Evolutionary conservation across 2,888 invertebrate species (phyloP), one percentile per base, ranked within the genome.

Genomic region (Cynaeus angustus): DNA sequence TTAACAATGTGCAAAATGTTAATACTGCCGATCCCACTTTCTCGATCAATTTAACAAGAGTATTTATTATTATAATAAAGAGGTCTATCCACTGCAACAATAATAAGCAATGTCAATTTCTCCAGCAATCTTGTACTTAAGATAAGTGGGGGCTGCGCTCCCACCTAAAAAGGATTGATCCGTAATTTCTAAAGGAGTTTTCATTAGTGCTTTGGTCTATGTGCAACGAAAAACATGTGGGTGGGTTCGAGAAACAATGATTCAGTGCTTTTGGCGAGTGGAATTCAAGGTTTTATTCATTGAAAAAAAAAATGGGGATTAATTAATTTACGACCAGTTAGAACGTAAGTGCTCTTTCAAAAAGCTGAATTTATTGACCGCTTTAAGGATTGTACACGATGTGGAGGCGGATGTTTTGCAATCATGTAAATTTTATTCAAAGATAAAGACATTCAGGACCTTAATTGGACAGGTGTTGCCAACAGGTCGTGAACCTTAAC

Each of bases 81-180:
- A 55, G 33, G 37, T 58, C 53, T 64, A 64, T 66, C 56, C 50
- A 68, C 45, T 52, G 50, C 50, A 59, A 68, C 53, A 61, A 68
- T 61, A 62, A 61, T 61, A 62, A 61, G 55, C 56, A 56, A 67
- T 56, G 64, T 56, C 58, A 68, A 71, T 71, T 71, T 71, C 71
- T 68, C 53, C 62, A 16, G 55, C 45, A 58, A 69, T 50, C 66
- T 66, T 41, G 52, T 65, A 66, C 52, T 67, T 59, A 46, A 66
- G 53, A 59, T 69, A 70, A 66, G 75, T 73, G 75, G 74, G 74
- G 71, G 61, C 59, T 55, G 56, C 45, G 46, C 75, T 76, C 75
- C 75, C 75, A 74, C 75, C 70, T 64, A 62, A 71, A 71, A 71
- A 62, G 67, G 62, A 68, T 68, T 73, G 69, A 70, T 71, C 70